Conservation (phyloP, 2,113 vertebrate species). For the Elanoides forficatus region DNA sequence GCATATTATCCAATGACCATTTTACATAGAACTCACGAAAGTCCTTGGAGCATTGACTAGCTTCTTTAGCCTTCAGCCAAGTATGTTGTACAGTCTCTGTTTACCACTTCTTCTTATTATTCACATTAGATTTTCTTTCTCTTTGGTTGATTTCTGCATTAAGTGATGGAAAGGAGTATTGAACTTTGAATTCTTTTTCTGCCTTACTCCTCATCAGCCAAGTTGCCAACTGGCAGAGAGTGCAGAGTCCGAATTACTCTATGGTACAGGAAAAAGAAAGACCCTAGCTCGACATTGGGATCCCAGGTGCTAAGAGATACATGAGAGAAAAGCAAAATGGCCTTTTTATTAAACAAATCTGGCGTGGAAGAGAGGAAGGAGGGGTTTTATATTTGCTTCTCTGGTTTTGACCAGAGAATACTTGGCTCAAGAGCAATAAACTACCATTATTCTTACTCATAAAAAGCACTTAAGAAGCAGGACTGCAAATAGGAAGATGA, state of each 20-base stretch:
- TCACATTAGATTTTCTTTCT: background rate
- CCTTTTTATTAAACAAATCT: background rate
- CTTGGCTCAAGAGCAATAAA: background rate
- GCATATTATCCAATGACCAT: background rate
- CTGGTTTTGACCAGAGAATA: background rate
- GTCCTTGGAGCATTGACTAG: accelerated
- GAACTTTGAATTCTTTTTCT: background rate
- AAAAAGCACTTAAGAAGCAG: background rate
- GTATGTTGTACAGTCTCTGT: background rate
- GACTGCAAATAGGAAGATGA: background rate
- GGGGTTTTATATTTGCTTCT: background rate
- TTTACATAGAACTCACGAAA: background rate
- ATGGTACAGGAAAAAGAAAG: background rate
- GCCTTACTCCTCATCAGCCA: background rate
- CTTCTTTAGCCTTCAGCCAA: background rate
- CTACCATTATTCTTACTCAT: background rate
- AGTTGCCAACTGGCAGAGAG: background rate
- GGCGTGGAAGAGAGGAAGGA: background rate
- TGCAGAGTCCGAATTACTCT: background rate
- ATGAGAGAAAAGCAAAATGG: background rate
- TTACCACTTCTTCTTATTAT: background rate
- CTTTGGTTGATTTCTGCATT: background rate
- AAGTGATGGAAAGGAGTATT: background rate
- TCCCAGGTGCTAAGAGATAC: background rate
- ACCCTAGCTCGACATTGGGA: background rate